A percentile compares a stretch with the other conserved stretches of the same genome.
These are phyloP conservation scores for Psammodynastes pulverulentus DNA, from an alignment of 2,113 vertebrate genomes.

Conservation along the genomic window DNA sequence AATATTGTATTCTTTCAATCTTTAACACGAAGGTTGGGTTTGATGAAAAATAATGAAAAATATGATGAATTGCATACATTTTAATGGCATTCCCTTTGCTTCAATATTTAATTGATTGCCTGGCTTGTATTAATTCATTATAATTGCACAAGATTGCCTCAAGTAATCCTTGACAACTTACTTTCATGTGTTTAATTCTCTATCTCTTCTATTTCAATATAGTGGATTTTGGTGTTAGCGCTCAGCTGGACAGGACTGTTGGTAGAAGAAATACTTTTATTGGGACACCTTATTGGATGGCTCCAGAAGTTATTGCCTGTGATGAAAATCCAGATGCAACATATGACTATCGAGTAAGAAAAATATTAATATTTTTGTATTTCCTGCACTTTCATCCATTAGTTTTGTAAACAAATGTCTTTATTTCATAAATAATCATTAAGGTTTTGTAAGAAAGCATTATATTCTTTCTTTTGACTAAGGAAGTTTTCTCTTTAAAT, in stretches of 20 bases:
- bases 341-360: slow-evolving; percentile 94
- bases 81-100: neutral
- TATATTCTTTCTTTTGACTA: neutral
- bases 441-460: neutral
- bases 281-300: slow-evolving; percentile 98
- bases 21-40: neutral
- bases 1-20: neutral
- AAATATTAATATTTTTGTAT: neutral
- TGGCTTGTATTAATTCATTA: neutral
- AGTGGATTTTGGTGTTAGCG: slow-evolving; percentile 98
- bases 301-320: slow-evolving; percentile 97
- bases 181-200: neutral
- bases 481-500: neutral
- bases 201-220: neutral
- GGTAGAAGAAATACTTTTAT: slow-evolving; percentile 97
- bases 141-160: neutral
- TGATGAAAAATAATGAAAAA: neutral
- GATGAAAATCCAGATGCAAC: slow-evolving; percentile 98
- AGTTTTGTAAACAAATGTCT: neutral
- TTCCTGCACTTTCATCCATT: fast-evolving
- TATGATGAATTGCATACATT: neutral
- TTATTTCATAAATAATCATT: neutral
- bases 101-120: slow-evolving; percentile 19
- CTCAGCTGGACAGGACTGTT: slow-evolving; percentile 95
- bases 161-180: slow-evolving; percentile 29